Conservation (phyloP, 2,888 invertebrate species). For the Meiosimyza platycephala region DNA sequence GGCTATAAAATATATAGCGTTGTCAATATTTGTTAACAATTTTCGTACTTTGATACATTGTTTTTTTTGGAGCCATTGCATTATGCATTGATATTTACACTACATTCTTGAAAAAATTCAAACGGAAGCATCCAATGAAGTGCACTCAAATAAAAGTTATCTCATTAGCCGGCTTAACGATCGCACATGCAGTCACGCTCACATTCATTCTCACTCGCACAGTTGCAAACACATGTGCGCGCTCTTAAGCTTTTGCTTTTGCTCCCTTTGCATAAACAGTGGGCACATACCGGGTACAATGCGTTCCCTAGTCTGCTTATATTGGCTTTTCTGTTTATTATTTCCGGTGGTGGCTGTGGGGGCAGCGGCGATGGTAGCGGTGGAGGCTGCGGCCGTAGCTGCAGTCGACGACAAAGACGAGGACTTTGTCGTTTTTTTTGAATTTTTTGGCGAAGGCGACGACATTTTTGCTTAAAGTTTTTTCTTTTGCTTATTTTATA, state of each 20-base stretch:
- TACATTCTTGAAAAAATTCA: not conserved
- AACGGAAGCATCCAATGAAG: slow-evolving; percentile 15
- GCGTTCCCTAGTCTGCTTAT: slow-evolving; percentile 62
- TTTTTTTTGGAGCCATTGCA: too few species aligned
- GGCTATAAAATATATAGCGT: too few species aligned
- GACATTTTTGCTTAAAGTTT: slow-evolving; percentile 49
- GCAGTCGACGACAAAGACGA: slow-evolving; percentile 46
- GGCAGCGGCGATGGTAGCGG: slow-evolving; percentile 40
- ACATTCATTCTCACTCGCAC: not conserved
- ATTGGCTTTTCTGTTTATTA: slow-evolving; percentile 59
- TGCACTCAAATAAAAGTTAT: not conserved
- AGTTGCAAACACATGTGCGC: too few species aligned
- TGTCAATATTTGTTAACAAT: too few species aligned
- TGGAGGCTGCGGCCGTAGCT: slow-evolving; percentile 40
- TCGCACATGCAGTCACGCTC: not conserved
- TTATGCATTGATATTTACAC: too few species aligned
- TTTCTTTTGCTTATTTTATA: slow-evolving; percentile 20
- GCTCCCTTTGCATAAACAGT: too few species aligned
- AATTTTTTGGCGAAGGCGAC: slow-evolving; percentile 53
- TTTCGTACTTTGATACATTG: too few species aligned
- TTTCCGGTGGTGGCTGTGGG: slow-evolving; percentile 49
- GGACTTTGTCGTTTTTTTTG: slow-evolving; percentile 54
- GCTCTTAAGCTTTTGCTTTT: not conserved
- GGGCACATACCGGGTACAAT: slow-evolving; percentile 58
- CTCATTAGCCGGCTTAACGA: not conserved